Conservation (phyloP, 2,797 vertebrate genomes). For the Coendou prehensilis region DNA sequence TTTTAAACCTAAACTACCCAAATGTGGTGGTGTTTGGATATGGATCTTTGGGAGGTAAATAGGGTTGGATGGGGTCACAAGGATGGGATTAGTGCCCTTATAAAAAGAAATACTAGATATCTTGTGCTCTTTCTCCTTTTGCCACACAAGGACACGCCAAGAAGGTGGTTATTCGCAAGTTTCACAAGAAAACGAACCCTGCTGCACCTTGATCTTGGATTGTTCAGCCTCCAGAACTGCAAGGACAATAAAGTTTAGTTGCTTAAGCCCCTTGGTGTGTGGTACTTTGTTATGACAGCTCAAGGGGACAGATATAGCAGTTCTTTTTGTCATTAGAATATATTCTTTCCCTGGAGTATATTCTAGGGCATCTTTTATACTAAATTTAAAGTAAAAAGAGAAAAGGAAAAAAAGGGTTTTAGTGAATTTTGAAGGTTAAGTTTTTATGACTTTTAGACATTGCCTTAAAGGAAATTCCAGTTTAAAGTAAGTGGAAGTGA, state of each 20-base stretch:
- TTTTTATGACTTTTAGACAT: neutral
- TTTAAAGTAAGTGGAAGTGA: neutral
- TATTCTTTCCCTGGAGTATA: neutral
- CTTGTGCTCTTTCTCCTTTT: neutral
- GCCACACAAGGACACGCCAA: neutral
- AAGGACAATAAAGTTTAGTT: neutral
- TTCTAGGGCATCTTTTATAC: neutral
- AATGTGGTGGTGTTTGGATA: neutral
- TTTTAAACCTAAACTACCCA: neutral
- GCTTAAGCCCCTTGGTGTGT: neutral
- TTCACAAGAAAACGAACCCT: neutral
- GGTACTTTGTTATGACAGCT: neutral
- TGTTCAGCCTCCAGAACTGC: neutral
- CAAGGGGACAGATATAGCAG: neutral
- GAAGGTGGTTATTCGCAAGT: neutral
- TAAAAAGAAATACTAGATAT: neutral
- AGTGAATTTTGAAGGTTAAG: neutral
- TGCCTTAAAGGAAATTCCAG: neutral
- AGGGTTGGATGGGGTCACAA: neutral
- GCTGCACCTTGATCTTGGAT: neutral
- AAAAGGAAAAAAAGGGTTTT: neutral
- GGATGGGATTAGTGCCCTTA: neutral
- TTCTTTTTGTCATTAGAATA: neutral
- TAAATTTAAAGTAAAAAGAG: neutral
- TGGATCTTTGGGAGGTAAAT: neutral